Evolutionary conservation across 92 coral and sea anemone genomes (phyloP).

Genomic region (Phenganax marumi): DNA sequence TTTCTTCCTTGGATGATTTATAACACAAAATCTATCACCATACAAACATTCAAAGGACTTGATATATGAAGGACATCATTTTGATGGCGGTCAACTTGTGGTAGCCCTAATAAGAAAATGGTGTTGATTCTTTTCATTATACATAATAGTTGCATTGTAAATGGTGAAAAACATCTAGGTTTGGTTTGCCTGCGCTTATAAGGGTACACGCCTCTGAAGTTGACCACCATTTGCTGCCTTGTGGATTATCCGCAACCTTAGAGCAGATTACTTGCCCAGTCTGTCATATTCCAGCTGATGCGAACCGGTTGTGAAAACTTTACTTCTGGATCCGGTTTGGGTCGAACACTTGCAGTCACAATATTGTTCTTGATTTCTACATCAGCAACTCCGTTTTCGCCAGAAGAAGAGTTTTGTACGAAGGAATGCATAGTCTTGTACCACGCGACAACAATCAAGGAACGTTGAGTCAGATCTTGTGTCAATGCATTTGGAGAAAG

Average conservation of each 20-base stretch:
- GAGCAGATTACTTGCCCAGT: background rate
- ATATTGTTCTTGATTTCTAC: background rate
- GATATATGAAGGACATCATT: no score
- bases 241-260: no score
- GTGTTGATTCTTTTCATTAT: no score
- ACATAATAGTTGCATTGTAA: no score
- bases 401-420: background rate
- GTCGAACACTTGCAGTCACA: constrained; percentile 32
- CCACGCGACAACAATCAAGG: constrained; percentile 17
- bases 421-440: constrained; percentile 20
- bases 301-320: constrained; percentile 30
- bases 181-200: background rate
- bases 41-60: no score
- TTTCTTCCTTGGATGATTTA: background rate
- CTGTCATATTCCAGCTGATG: constrained; percentile 21
- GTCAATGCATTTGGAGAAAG: constrained; percentile 27
- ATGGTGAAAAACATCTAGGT: no score
- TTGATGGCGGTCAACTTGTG: no score
- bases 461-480: background rate
- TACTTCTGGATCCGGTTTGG: background rate
- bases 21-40: background rate
- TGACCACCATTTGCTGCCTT: background rate
- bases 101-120: no score
- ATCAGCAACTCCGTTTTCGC: background rate
- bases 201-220: background rate